Evolutionary conservation across 2,797 vertebrate genomes (phyloP), one percentile per base, ranked within the genome.

Genomic region (Smutsia temminckii): DNA sequence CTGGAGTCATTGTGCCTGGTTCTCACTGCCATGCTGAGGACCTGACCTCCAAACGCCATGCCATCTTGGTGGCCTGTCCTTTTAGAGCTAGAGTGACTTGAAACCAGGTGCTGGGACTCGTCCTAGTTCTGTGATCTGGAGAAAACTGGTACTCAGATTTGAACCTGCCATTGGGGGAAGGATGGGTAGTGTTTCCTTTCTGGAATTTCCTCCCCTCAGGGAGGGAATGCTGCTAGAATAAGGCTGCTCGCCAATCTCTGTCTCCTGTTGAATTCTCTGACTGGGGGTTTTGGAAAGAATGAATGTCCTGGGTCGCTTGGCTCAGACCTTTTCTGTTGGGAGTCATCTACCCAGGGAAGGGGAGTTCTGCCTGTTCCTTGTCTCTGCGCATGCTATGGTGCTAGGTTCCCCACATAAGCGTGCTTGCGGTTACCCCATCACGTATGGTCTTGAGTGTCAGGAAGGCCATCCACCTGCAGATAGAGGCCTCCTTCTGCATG

Each of bases 41-140:
- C n/a, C 12, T 55, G 32, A 3, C 20, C 9, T 77, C 49, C 3
- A 8, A 25, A 0, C 0, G 0, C 13, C 53, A 2, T 6, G 0
- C 11, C 40, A 0, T 16, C 85, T 86, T 6, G 7, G 61, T n/a
- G 6, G 18, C 3, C 21, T 23, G 46, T 8, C n/a, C 25, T 3
- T 68, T 71, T 1, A 3, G n/a, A 61, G 21, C 7, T 85, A 51
- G 81, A 51, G 2, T 6, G 3, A 1, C n/a, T 55, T 53, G 53
- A 34, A 49, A 3, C 53, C 20, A 27, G 17, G 25, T 8, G 1
- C 29, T 11, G 29, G 14, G 16, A 20, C 59, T 55, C 3, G 32
- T n/a, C 29, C 42, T 29, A 25, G 7, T 46, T 46, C 61, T 1
- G 1, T 1, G 13, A 20, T 85, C 8, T 55, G 13, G 77, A 63